Conservation (phyloP, 2,113 vertebrate genomes). For the Brachyistius frenatus region DNA sequence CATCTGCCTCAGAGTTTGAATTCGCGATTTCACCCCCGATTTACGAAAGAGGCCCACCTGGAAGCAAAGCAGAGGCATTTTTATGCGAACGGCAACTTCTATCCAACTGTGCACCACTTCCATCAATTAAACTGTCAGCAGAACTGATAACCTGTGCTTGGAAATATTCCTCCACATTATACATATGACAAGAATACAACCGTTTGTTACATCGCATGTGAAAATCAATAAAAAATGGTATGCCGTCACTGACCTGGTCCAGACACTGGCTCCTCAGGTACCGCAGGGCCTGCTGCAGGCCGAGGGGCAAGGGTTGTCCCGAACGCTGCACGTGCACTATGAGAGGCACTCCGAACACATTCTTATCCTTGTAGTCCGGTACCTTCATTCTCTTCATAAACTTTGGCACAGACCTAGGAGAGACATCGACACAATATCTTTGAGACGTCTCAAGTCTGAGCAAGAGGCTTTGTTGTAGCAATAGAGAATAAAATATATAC, state of each 20-base stretch:
- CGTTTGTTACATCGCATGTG: too few species aligned
- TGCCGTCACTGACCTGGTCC: constrained; percentile 89
- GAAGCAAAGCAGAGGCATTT: constrained; percentile 16
- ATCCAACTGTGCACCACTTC: background rate
- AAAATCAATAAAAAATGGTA: background rate
- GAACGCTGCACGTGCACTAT: constrained; percentile 96
- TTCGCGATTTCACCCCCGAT: constrained; percentile 97
- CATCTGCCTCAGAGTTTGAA: constrained; percentile 95
- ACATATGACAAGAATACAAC: background rate
- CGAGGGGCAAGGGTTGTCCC: constrained; percentile 95
- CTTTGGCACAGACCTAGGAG: constrained; percentile 95
- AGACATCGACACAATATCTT: constrained; percentile 19
- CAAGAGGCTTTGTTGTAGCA: too few species aligned
- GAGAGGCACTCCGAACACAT: constrained; percentile 96
- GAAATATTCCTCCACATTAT: constrained; percentile 13
- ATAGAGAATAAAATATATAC: too few species aligned
- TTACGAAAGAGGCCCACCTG: constrained; percentile 98
- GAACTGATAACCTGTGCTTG: background rate
- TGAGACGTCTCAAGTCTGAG: background rate
- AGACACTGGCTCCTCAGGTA: constrained; percentile 94
- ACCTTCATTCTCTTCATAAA: constrained; percentile 99
- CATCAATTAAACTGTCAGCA: background rate
- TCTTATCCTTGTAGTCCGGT: constrained; percentile 97
- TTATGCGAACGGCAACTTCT: background rate
- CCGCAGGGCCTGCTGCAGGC: constrained; percentile 93